Base-by-base conservation (phyloP, 2,797 vertebrate genomes). In the Sitta carolinensis region DNA sequence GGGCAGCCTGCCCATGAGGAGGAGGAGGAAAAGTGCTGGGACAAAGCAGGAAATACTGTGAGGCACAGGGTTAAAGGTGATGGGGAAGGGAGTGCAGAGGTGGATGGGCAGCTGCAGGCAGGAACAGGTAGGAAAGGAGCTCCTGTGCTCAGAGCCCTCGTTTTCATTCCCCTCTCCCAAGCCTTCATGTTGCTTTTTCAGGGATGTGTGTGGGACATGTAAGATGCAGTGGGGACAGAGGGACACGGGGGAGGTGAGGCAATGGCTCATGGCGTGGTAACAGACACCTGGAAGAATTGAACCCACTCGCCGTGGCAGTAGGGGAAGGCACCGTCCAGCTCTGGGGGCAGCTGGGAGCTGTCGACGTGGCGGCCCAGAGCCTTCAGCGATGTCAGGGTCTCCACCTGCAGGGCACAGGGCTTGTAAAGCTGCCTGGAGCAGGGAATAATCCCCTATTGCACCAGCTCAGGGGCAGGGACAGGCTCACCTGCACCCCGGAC, bases 231-330 rank as follows among this genome's bases (percentile, higher is more conserved):
- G 22, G 47, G 67, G 55, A 66, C 3, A 7, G 43, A 81, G 45
- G 43, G 48, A 57, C 57, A n/a, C 0, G 0, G 27, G 54, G 83
- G 32, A 83, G 25, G 78, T 69, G 92, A 95, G 57, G 63, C 3
- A 2, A 17, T 64, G 80, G 79, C 63, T 51, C 15, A 48, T 16
- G 61, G 73, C 0, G 20, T 80, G 76, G 55, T 16, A 86, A 87
- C 72, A 96, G 93, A 84, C 97, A 99, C 99, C 98, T 99, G 98
- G 96, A 99, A 98, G 94, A 99, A 99, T 30, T 98, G 98, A 91
- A 99, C 97, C 99, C 99, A 99, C 95, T 99, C 98, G 48, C 89
- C n/a, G 81, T 99, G 99, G 97, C 97, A 97, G 97, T 99, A 99
- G 26, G 97, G 97, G 77, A 99, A 98, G 77, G 97, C 93, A 76